Conservation (phyloP, 2,113 vertebrate genomes). For the Cinclus cinclus region DNA sequence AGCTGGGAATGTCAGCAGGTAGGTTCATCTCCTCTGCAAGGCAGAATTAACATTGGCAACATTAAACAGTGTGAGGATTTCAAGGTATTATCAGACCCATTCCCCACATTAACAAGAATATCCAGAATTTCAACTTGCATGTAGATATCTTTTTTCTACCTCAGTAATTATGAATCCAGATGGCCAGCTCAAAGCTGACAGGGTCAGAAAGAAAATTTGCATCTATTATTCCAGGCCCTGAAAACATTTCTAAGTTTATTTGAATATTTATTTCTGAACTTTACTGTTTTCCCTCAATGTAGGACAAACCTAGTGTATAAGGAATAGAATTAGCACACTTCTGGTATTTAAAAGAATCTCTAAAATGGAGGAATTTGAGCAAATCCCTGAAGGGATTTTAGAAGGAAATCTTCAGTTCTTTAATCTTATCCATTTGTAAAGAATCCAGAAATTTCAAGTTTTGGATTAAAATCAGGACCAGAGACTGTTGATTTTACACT, state of each 20-base stretch:
- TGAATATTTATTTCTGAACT: background rate
- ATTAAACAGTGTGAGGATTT: background rate
- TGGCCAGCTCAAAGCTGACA: background rate
- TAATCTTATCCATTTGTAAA: background rate
- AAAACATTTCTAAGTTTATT: background rate
- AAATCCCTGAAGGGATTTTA: background rate
- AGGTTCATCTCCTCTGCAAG: slow-evolving; percentile 92
- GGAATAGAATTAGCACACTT: background rate
- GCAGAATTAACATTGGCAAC: background rate
- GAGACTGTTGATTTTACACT: background rate
- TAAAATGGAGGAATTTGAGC: background rate
- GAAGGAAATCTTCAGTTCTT: background rate
- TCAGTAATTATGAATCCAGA: background rate
- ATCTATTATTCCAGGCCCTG: background rate
- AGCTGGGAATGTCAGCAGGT: slow-evolving; percentile 95
- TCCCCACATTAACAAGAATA: background rate
- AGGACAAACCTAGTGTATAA: background rate
- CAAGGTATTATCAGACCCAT: background rate
- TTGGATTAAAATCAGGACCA: background rate
- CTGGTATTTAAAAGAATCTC: background rate
- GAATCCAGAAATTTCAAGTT: background rate
- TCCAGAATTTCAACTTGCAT: background rate
- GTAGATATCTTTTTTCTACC: background rate
- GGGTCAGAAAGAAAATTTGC: background rate
- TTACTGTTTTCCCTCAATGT: background rate